Conservation (phyloP, 1,140 invertebrate genomes). For the Caenorhabditis elegans region WBcel235 BX284602.5:5342501-5343000, state of each 20-base stretch:
- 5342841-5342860: neutral
- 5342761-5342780: neutral
- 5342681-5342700: neutral
- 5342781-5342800: neutral
- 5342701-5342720: neutral
- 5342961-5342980: neutral
- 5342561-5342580: neutral
- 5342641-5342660: neutral
- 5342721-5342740: neutral
- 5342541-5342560: neutral
- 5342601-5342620: neutral
- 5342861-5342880: constrained; percentile 12
- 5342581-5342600: constrained; percentile 24
- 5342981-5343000: too few species aligned
- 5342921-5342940: neutral
- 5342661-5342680: too few species aligned
- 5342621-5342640: neutral
- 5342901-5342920: neutral
- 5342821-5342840: neutral
- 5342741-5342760: neutral
- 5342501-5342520: neutral
- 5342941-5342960: constrained; percentile 20
- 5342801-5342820: neutral
- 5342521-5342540: neutral
- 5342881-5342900: neutral